phyloP scores from a whole-genome alignment of 2,113 vertebrate species.

The Martes martes region DNA sequence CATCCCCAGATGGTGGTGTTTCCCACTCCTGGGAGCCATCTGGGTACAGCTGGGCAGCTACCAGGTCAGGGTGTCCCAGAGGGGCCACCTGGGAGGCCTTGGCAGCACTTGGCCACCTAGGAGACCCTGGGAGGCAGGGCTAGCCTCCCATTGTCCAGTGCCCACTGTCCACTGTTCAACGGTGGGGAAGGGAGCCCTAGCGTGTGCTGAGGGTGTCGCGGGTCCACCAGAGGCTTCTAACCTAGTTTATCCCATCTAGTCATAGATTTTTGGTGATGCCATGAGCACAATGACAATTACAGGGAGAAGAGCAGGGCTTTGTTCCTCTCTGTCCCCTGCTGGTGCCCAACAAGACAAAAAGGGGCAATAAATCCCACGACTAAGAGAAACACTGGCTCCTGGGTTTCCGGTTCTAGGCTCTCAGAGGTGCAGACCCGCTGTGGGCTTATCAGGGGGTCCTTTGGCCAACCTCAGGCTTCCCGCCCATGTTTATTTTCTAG shows the following conservation, averaged over 20 bases:
- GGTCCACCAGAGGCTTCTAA: not conserved
- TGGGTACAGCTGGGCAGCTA: too few relatives aligned
- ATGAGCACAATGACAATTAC: accelerated
- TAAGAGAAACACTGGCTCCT: not conserved
- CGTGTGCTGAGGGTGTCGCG: too few relatives aligned
- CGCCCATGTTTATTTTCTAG: not conserved
- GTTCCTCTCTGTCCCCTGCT: not conserved
- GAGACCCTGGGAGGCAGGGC: not conserved
- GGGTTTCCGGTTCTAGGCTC: not conserved
- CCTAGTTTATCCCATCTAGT: not conserved
- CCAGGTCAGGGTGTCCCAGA: not conserved
- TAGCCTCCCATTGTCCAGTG: not conserved
- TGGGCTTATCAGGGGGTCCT: not conserved
- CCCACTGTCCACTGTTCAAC: not conserved
- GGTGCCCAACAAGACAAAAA: not conserved
- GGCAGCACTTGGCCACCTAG: not conserved
- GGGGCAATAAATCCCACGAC: not conserved
- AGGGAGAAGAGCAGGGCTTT: not conserved
- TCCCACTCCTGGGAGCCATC: not conserved
- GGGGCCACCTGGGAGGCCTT: not conserved
- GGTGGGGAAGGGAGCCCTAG: accelerated
- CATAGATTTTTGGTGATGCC: not conserved
- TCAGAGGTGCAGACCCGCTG: not conserved
- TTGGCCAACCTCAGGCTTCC: not conserved
- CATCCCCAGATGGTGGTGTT: not conserved